A percentile compares a stretch with the other conserved stretches of the same genome.
Evolutionary conservation across 2,888 invertebrate species (phyloP).

Genomic region (Leptinotarsa haldemani): DNA sequence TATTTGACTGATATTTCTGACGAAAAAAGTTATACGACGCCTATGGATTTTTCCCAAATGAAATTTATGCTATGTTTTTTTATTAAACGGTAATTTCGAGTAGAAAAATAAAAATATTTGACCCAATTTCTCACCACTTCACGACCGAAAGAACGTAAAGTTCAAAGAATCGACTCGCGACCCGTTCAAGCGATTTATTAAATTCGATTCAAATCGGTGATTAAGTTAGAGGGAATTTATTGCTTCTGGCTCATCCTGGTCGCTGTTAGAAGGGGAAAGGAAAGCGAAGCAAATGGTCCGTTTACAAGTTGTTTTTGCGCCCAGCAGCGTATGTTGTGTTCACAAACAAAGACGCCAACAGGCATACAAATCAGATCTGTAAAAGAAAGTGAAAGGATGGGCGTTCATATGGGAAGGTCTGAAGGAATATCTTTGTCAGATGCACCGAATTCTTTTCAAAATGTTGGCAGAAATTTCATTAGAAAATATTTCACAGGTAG

Average conservation of each 20-base stretch:
- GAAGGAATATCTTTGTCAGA: no score
- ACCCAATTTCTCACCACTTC: neutral
- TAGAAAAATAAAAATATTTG: neutral
- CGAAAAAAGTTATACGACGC: neutral
- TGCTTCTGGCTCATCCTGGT: slow-evolving; percentile 28
- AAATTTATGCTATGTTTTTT: no score
- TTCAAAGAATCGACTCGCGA: neutral
- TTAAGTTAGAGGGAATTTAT: slow-evolving; percentile 40
- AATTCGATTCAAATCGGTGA: slow-evolving; percentile 32
- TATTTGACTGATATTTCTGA: neutral
- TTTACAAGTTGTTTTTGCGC: slow-evolving; percentile 58
- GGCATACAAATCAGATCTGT: slow-evolving; percentile 41
- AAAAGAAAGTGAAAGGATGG: slow-evolving; percentile 36
- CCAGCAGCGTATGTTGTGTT: slow-evolving; percentile 53
- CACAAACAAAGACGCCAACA: slow-evolving; percentile 48
- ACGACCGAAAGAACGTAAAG: neutral
- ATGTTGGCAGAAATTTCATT: no score
- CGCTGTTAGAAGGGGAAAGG: slow-evolving; percentile 40
- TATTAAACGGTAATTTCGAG: neutral
- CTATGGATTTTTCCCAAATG: no score
- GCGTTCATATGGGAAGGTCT: slow-evolving; percentile 14
- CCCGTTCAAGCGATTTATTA: slow-evolving; percentile 11
- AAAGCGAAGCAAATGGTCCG: slow-evolving; percentile 56
- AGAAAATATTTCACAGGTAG: no score
- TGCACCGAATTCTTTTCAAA: no score